Evolutionary conservation across 1,140 invertebrate genomes (phyloP).

Genomic region (Ceratina japonica): DNA sequence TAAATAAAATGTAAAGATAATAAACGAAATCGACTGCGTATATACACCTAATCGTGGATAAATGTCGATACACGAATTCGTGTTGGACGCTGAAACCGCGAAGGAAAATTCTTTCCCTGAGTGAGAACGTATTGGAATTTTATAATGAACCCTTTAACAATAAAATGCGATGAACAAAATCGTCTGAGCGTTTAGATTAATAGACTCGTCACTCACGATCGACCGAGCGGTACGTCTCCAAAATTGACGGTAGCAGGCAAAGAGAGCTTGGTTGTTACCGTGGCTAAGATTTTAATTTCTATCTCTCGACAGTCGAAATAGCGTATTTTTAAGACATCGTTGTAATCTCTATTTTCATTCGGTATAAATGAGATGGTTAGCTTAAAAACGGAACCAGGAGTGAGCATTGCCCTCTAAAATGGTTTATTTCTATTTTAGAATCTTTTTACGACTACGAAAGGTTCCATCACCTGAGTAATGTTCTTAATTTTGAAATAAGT

Average conservation of each 20-base stretch:
- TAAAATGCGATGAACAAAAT: neutral
- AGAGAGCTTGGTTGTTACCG: neutral
- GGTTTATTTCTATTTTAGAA: neutral
- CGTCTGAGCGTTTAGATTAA: neutral
- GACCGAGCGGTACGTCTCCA: constrained; percentile 30
- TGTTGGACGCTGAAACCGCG: neutral
- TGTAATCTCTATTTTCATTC: constrained; percentile 27
- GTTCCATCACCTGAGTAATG: constrained; percentile 3
- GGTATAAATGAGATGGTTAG: constrained; percentile 27
- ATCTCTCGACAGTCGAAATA: constrained; percentile 5
- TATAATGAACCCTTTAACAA: constrained; percentile 20
- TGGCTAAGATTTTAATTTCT: constrained; percentile 4
- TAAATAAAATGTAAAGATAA: too few species aligned
- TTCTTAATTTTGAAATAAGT: constrained; percentile 11
- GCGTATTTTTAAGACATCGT: constrained; percentile 11
- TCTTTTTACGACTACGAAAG: neutral
- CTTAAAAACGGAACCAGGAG: constrained; percentile 19
- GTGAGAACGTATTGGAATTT: constrained; percentile 25
- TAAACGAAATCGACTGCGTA: neutral
- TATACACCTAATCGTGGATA: constrained; percentile 32
- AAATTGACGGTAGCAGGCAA: constrained; percentile 21
- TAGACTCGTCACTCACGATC: constrained; percentile 10
- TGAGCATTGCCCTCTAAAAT: constrained; percentile 17
- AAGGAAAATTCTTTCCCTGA: constrained; percentile 20
- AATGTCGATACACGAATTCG: constrained; percentile 15